Conservation (phyloP, 2,113 vertebrate genomes). For the Otis tarda region DNA sequence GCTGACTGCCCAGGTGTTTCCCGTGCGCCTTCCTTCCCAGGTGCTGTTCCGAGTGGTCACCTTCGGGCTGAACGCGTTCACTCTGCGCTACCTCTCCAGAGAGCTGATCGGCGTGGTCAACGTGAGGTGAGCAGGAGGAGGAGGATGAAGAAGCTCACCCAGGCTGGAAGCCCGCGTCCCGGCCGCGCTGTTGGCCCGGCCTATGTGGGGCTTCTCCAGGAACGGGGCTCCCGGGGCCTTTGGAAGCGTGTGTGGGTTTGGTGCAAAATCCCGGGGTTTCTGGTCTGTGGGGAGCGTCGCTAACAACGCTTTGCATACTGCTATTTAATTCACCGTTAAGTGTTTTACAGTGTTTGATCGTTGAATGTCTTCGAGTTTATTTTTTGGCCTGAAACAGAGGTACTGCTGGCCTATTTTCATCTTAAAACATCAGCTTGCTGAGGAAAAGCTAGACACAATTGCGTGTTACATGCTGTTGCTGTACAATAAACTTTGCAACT, state of each 20-base stretch:
- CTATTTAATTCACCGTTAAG: fast-evolving
- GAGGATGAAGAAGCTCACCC: too few species aligned
- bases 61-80: constrained; percentile 92
- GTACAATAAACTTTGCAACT: fast-evolving
- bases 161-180: fast-evolving
- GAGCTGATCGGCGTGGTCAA: constrained; percentile 92
- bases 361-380: background rate
- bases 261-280: fast-evolving
- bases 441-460: background rate
- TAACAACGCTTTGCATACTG: fast-evolving
- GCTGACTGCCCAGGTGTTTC: background rate
- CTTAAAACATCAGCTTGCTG: background rate
- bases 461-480: fast-evolving
- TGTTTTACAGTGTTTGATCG: background rate
- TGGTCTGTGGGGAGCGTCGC: too few species aligned
- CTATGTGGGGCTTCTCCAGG: fast-evolving
- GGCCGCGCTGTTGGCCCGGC: background rate
- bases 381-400: background rate
- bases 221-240: background rate
- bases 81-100: constrained; percentile 91
- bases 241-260: too few species aligned
- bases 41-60: constrained; percentile 89
- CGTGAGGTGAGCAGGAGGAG: constrained; percentile 82
- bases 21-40: constrained; percentile 69
- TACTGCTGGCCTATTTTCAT: fast-evolving